These are phyloP conservation scores for Tokudaia muenninki DNA, from an alignment of 2,797 vertebrate genomes.

Conservation along the genomic window DNA sequence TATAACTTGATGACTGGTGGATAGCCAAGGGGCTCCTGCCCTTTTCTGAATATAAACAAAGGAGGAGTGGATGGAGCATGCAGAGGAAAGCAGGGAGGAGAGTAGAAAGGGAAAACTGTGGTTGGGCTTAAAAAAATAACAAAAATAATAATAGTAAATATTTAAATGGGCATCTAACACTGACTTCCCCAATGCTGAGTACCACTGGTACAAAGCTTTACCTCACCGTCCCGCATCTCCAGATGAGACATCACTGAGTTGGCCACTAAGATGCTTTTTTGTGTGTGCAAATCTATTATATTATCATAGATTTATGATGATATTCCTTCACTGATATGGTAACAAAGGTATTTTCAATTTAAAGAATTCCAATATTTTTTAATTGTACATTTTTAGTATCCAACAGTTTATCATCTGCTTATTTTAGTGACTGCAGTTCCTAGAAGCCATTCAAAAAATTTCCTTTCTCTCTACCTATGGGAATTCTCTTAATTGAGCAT, in stretches of 20 bases:
- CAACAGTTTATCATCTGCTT: neutral
- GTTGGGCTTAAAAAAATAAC: neutral
- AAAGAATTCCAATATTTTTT: neutral
- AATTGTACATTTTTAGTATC: neutral
- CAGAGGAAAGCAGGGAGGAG: neutral
- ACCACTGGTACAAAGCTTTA: neutral
- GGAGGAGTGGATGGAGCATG: rapidly evolving
- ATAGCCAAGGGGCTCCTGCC: neutral
- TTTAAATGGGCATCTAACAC: neutral
- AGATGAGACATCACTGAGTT: neutral
- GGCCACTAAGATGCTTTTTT: neutral
- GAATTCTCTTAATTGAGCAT: neutral
- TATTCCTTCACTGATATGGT: neutral
- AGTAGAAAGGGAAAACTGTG: neutral
- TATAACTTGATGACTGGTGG: neutral
- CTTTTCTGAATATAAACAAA: neutral
- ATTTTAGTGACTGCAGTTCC: neutral
- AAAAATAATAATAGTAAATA: neutral
- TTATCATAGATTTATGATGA: neutral
- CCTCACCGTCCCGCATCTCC: neutral
- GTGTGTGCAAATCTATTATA: neutral
- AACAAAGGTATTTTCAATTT: conserved; percentile 61
- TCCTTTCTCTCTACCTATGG: too few relatives aligned
- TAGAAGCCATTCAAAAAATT: neutral
- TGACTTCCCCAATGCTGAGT: neutral